Conservation (phyloP, 1,140 invertebrate genomes). For the Tribolium castaneum region DNA sequence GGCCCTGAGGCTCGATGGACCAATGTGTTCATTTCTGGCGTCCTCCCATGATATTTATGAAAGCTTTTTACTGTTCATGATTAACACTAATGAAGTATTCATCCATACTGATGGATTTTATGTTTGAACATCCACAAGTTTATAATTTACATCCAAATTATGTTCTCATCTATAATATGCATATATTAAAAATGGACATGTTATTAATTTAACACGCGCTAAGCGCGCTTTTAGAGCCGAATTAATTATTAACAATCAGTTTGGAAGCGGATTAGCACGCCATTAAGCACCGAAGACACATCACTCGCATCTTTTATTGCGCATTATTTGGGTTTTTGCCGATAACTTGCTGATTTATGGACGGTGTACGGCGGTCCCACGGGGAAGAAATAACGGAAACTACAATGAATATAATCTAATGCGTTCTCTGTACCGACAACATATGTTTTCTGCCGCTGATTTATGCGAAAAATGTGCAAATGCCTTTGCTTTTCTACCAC, state of each 20-base stretch:
- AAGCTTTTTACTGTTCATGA: slow-evolving; percentile 47
- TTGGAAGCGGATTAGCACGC: slow-evolving; percentile 11
- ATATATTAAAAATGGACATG: slow-evolving; percentile 14
- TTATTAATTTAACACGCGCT: slow-evolving; percentile 7
- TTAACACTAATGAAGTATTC: slow-evolving; percentile 49
- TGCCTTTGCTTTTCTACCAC: slow-evolving; percentile 25
- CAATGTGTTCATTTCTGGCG: slow-evolving; percentile 32
- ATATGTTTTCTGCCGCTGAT: slow-evolving; percentile 32
- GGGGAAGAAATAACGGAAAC: slow-evolving; percentile 17
- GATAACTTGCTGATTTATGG: slow-evolving; percentile 23
- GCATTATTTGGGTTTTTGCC: slow-evolving; percentile 15
- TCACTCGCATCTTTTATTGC: neutral
- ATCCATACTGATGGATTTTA: slow-evolving; percentile 36
- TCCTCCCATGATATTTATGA: slow-evolving; percentile 45
- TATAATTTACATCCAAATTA: slow-evolving; percentile 30
- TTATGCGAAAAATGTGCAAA: slow-evolving; percentile 40
- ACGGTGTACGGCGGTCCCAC: neutral
- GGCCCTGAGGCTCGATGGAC: slow-evolving; percentile 39
- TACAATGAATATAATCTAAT: slow-evolving; percentile 39
- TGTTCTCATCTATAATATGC: neutral
- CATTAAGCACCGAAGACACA: neutral
- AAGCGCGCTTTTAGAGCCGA: slow-evolving; percentile 1
- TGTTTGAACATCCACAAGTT: slow-evolving; percentile 36
- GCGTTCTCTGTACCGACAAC: slow-evolving; percentile 23
- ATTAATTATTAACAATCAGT: slow-evolving; percentile 23